A percentile compares a stretch with the other conserved stretches of the same genome.
Conservation (phyloP, 2,888 invertebrate genomes). For the Calephelis perditalis region DNA sequence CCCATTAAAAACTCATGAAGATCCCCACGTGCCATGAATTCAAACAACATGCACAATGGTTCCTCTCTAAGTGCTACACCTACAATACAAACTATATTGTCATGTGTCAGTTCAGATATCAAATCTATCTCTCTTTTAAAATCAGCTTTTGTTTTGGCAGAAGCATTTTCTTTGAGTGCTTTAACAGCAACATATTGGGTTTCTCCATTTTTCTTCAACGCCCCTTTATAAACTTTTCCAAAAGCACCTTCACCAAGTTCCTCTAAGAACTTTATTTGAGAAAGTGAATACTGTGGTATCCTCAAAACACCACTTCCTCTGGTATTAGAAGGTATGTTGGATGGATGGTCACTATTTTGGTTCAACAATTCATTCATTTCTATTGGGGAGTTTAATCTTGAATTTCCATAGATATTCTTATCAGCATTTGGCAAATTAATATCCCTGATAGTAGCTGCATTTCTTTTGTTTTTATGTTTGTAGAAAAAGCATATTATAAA, state of each 20-base stretch:
- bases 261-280: slow-evolving; percentile 91
- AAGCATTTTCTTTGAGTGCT: slow-evolving; percentile 95
- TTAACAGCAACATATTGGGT: slow-evolving; percentile 94
- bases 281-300: slow-evolving; percentile 91
- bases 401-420: slow-evolving; percentile 90
- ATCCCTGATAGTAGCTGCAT: slow-evolving; percentile 81
- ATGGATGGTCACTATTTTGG: slow-evolving; percentile 63
- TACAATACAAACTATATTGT: slow-evolving; percentile 96
- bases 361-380: slow-evolving; percentile 90
- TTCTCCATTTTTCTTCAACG: slow-evolving; percentile 83
- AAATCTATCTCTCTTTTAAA: slow-evolving; percentile 96
- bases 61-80: slow-evolving; percentile 94
- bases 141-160: slow-evolving; percentile 93
- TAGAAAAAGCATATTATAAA: slow-evolving; percentile 81
- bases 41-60: slow-evolving; percentile 97
- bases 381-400: slow-evolving; percentile 85
- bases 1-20: slow-evolving; percentile 96
- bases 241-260: slow-evolving; percentile 98
- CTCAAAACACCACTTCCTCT: slow-evolving; percentile 76
- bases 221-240: slow-evolving; percentile 98
- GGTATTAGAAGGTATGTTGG: slow-evolving; percentile 63
- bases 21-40: slow-evolving; percentile 98
- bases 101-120: slow-evolving; percentile 95
- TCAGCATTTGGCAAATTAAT: slow-evolving; percentile 84
- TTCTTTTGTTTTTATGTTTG: slow-evolving; percentile 72